Evolutionary conservation across 2,797 vertebrate genomes (phyloP).

Genomic region (Scyliorhinus canicula): DNA sequence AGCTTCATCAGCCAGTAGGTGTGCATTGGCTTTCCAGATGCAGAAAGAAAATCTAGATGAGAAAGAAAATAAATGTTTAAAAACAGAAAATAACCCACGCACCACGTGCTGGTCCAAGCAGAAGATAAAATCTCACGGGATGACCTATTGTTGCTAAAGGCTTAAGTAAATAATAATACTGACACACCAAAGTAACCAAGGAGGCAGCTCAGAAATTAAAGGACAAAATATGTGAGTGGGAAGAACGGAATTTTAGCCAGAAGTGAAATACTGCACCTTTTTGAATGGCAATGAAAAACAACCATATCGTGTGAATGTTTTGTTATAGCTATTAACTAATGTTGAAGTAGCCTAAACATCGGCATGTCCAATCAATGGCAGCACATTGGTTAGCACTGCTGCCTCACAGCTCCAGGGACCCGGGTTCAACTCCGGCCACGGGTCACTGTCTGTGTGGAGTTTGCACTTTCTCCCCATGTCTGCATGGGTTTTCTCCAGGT

Average conservation of each 20-base stretch:
- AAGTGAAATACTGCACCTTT: background rate
- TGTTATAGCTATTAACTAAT: background rate
- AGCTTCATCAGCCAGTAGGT: conserved; percentile 44
- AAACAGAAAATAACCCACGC: background rate
- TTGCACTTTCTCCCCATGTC: too few species aligned
- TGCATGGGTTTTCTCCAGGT: too few species aligned
- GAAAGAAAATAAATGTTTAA: background rate
- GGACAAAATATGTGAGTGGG: background rate
- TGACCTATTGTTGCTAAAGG: background rate
- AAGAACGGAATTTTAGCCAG: background rate
- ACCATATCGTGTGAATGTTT: background rate
- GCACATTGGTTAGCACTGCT: too few species aligned
- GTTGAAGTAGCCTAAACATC: background rate
- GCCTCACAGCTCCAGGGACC: too few species aligned
- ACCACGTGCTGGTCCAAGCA: background rate
- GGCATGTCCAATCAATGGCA: background rate
- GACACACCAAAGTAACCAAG: too few species aligned
- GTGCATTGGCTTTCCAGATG: conserved; percentile 64
- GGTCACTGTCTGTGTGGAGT: too few species aligned
- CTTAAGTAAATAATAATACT: background rate
- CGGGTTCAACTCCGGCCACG: too few species aligned
- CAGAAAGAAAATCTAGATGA: conserved; percentile 55
- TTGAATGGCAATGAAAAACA: background rate
- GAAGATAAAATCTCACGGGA: background rate
- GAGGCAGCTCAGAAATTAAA: background rate